A percentile compares a stretch with the other conserved stretches of the same genome.
Conservation (phyloP, 2,113 vertebrate genomes). For the Petroica traversi region DNA sequence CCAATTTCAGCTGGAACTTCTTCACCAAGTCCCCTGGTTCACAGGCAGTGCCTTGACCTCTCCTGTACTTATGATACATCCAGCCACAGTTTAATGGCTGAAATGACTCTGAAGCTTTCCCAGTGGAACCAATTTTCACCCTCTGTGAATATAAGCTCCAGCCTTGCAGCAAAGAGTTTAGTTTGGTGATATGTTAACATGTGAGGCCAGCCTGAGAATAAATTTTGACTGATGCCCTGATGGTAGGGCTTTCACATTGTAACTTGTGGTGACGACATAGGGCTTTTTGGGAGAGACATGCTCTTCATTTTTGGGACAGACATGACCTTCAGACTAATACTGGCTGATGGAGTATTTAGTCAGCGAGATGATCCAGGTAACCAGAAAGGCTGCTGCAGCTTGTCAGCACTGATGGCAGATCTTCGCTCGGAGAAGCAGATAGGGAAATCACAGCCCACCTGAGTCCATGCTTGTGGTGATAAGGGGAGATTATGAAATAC, state of each 20-base stretch:
- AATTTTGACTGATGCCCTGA: conserved; percentile 41
- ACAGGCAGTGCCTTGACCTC: conserved; percentile 28
- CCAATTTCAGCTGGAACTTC: conserved; percentile 27
- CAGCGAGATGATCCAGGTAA: background rate
- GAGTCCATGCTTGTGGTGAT: background rate
- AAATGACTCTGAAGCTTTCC: conserved; percentile 72
- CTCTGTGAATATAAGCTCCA: conserved; percentile 57
- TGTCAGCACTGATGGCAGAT: conserved; percentile 26
- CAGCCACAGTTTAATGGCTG: conserved; percentile 72
- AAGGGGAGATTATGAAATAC: background rate
- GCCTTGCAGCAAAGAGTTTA: conserved; percentile 53
- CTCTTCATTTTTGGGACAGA: conserved; percentile 51
- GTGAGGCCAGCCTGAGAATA: conserved; percentile 50
- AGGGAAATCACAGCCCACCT: conserved; percentile 38
- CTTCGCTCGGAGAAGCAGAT: conserved; percentile 7
- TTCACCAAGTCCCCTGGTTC: conserved; percentile 50
- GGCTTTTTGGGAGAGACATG: conserved; percentile 26
- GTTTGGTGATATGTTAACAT: conserved; percentile 64
- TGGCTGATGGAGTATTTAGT: conserved; percentile 36
- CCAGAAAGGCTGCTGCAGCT: conserved; percentile 4
- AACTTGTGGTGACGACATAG: background rate
- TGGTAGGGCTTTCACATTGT: conserved; percentile 33
- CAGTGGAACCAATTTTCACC: conserved; percentile 73
- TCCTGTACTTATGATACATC: conserved; percentile 61
- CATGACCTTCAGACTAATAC: background rate